These are phyloP conservation scores for Leptopilina boulardi DNA, from an alignment of 1,140 invertebrate species.

Conservation along the genomic window DNA sequence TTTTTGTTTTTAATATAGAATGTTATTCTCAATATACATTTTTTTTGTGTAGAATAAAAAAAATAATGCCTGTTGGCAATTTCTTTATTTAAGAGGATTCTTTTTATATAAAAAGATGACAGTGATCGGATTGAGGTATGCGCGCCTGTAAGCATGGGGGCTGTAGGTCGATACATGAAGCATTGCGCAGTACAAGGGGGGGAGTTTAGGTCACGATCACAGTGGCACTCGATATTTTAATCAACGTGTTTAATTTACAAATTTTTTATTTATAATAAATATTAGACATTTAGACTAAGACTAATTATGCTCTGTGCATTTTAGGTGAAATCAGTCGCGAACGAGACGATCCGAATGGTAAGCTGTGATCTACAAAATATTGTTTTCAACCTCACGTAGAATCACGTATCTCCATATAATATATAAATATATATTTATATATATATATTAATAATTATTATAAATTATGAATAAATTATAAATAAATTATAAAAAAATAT, in stretches of 20 bases:
- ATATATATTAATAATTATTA: too few relatives aligned
- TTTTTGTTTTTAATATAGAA: neutral
- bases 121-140: slow-evolving; percentile 49
- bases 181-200: slow-evolving; percentile 65
- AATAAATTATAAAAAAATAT: too few relatives aligned
- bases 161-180: slow-evolving; percentile 67
- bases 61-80: slow-evolving; percentile 12
- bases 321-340: slow-evolving; percentile 79
- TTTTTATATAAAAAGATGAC: slow-evolving; percentile 25
- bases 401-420: slow-evolving; percentile 40
- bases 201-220: slow-evolving; percentile 57
- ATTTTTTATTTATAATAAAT: slow-evolving; percentile 32
- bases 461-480: too few relatives aligned
- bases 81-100: slow-evolving; percentile 9
- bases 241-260: slow-evolving; percentile 56
- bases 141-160: slow-evolving; percentile 71
- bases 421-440: too few relatives aligned
- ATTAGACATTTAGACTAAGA: slow-evolving; percentile 45
- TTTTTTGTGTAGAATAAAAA: neutral
- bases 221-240: slow-evolving; percentile 56
- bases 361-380: slow-evolving; percentile 59
- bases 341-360: slow-evolving; percentile 79
- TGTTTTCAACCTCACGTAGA: slow-evolving; percentile 28
- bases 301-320: slow-evolving; percentile 66
- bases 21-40: too few relatives aligned